These are phyloP conservation scores for Centropyge bicolor DNA, from an alignment of 2,797 vertebrate species.

Conservation along the genomic window DNA sequence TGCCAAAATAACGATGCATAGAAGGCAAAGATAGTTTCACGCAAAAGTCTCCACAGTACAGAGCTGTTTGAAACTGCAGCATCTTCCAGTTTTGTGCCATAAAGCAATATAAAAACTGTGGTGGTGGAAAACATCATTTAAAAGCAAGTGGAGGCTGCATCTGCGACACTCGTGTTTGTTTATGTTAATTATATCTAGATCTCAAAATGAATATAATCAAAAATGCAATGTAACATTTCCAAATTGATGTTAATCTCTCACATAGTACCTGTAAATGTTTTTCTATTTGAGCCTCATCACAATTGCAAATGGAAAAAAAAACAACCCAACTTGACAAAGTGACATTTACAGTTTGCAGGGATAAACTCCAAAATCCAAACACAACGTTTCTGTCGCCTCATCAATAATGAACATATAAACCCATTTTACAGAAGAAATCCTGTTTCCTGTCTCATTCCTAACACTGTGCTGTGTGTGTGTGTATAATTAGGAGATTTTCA, in stretches of 20 bases:
- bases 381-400: constrained; percentile 12
- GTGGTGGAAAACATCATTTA: neutral
- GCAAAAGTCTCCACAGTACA: neutral
- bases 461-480: constrained; percentile 34
- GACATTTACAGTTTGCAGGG: neutral
- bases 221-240: neutral
- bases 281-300: neutral
- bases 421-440: constrained; percentile 44
- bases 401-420: constrained; percentile 42
- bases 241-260: constrained; percentile 16
- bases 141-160: neutral
- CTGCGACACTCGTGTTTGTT: neutral
- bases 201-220: constrained; percentile 5
- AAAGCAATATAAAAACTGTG: neutral
- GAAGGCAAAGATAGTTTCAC: neutral
- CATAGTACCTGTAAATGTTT: neutral
- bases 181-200: constrained; percentile 14
- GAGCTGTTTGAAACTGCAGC: neutral
- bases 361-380: constrained; percentile 21
- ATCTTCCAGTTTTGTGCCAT: neutral
- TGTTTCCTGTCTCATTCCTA: constrained; percentile 31
- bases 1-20: neutral
- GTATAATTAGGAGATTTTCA: constrained; percentile 74
- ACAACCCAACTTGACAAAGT: neutral
- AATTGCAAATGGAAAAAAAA: neutral